Base-by-base conservation (phyloP, 2,888 invertebrate genomes). In the Pterostichus madidus region DNA sequence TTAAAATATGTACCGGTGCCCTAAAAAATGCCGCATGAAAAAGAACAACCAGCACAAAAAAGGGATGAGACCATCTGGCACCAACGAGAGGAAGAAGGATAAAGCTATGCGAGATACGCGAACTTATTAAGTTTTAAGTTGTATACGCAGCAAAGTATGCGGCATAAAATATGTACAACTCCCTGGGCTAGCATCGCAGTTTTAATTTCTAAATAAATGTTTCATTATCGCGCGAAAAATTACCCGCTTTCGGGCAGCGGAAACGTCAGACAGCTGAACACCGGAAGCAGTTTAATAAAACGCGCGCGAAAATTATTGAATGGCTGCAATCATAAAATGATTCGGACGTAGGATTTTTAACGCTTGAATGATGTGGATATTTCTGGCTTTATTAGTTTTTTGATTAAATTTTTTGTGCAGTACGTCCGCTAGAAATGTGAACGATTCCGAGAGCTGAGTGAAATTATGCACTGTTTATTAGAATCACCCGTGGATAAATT, bases 181-280 rank as follows among this genome's bases (percentile, higher is more conserved):
- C 76, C 39, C 59, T 32, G 24, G 35, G 24, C 78, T n/a, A 15
- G 17, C 53, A 49, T 24, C n/a, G 35, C 24, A 56, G 44, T 78
- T 78, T 78, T 78, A 78, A 78, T 59, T 78, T 78, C 59, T 59
- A 78, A 78, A 78, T 78, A 78, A 61, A 78, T 61, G 78, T 78
- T 78, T 59, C 78, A 78, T 78, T 61, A 59, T 35, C 39, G n/a
- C 44, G 46, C 17, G 44, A 56, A 61, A 59, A 46, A 73, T 46
- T 46, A 24, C 31, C 73, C 73, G 44, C 11, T 39, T 35, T 39
- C 35, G n/a, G 17, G 59, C 11, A 11, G 24, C 39, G 39, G 39
- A 39, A 39, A 56, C 8, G 56, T 56, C 17, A 56, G 24, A 56
- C 56, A 56, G 56, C 15, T 56, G 56, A 15, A 39, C 52, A 61